phyloP scores from a whole-genome alignment of 2,797 vertebrate species.

The Helostoma temminkii region DNA sequence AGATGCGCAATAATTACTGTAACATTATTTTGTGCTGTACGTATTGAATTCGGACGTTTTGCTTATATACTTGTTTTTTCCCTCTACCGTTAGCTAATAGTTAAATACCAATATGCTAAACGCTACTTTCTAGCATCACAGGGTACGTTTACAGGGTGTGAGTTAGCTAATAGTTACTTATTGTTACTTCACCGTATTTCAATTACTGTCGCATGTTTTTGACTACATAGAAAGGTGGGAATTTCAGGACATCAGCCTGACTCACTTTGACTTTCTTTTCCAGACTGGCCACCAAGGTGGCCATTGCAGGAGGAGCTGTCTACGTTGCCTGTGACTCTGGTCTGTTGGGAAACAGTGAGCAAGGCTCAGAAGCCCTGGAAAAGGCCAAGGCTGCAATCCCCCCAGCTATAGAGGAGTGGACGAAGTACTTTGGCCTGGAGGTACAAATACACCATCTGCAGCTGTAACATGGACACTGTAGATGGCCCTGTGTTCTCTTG shows the following conservation, averaged over 20 bases:
- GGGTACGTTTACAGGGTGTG: not conserved
- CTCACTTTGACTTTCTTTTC: conserved; percentile 10
- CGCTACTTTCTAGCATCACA: not conserved
- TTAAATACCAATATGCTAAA: not conserved
- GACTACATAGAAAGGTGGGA: not conserved
- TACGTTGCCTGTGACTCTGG: conserved; percentile 91
- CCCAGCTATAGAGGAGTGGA: conserved; percentile 90
- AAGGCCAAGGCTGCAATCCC: conserved; percentile 88
- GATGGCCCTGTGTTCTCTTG: too few species aligned
- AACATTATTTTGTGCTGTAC: not conserved
- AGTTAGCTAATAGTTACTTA: too few species aligned
- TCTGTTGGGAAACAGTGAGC: conserved; percentile 86
- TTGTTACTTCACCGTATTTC: not conserved
- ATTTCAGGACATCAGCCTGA: not conserved
- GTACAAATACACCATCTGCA: conserved; percentile 63
- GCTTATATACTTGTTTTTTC: not conserved
- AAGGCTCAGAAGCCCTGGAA: conserved; percentile 86
- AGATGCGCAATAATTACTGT: not conserved
- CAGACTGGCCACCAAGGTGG: conserved; percentile 91
- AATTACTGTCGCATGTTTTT: not conserved
- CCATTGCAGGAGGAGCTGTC: conserved; percentile 90
- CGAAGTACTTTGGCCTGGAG: conserved; percentile 90
- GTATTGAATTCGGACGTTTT: not conserved
- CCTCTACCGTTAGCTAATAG: not conserved
- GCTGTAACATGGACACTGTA: too few species aligned